phyloP scores from a whole-genome alignment of 2,113 vertebrate genomes.

The Pseudonaja textilis region DNA sequence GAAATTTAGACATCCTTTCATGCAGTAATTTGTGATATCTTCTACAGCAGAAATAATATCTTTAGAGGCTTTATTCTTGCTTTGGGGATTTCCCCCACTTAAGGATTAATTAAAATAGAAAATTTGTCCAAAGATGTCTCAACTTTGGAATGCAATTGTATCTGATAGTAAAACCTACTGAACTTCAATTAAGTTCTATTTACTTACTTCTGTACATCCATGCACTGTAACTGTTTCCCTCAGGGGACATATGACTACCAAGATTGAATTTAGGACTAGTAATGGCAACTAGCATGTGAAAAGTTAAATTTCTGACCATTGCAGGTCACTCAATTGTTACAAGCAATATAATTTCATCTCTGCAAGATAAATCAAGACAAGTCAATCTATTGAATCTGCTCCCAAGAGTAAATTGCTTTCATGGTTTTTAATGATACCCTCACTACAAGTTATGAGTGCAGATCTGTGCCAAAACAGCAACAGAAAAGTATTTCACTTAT shows the following conservation, averaged over 20 bases:
- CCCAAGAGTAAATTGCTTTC: constrained; percentile 16
- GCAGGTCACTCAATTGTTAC: not conserved
- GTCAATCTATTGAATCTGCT: not conserved
- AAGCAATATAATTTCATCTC: not conserved
- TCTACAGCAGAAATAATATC: not conserved
- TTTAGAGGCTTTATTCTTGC: not conserved
- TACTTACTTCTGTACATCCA: not conserved
- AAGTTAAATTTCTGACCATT: not conserved
- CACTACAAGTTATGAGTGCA: not conserved
- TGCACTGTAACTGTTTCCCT: not conserved
- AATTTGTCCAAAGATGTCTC: not conserved
- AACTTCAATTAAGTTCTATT: not conserved
- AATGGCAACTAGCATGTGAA: not conserved
- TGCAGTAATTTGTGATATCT: not conserved
- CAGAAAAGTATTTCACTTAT: not conserved
- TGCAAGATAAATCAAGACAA: not conserved
- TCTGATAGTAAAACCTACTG: not conserved
- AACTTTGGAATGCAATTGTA: too few relatives aligned
- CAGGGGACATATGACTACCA: not conserved
- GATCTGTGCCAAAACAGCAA: constrained; percentile 5
- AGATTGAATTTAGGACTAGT: not conserved
- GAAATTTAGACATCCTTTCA: not conserved
- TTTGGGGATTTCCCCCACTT: not conserved
- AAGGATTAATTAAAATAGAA: not conserved
- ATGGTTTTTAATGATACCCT: not conserved